phyloP scores from a whole-genome alignment of 2,888 invertebrate species.

The Folsomia candida region DNA sequence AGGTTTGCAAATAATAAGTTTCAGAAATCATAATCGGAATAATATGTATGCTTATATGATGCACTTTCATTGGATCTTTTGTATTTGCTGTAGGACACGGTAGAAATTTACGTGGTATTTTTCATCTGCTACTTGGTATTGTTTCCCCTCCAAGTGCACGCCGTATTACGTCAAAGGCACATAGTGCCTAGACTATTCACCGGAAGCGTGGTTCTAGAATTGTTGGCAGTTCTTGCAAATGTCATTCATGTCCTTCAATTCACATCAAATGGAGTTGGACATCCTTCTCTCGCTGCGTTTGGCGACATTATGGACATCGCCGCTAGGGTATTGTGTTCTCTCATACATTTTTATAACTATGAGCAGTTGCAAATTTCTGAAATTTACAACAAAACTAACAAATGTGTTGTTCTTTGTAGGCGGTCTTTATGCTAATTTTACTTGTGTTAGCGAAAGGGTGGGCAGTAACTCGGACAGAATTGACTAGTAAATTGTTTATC shows the following conservation, averaged over 20 bases:
- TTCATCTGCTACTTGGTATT: constrained; percentile 81
- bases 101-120: constrained; percentile 85
- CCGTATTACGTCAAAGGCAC: constrained; percentile 82
- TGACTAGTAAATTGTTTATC: constrained; percentile 79
- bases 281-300: constrained; percentile 73
- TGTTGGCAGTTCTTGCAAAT: constrained; percentile 80
- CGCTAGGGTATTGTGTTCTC: constrained; percentile 79
- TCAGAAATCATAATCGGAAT: constrained; percentile 3
- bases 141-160: constrained; percentile 86
- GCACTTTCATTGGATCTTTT: neutral
- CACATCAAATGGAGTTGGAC: constrained; percentile 83
- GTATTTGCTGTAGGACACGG: constrained; percentile 66
- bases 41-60: neutral
- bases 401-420: constrained; percentile 60
- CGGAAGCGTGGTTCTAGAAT: constrained; percentile 78
- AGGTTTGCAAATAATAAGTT: constrained; percentile 52
- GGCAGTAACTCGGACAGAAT: constrained; percentile 64
- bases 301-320: constrained; percentile 91
- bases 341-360: constrained; percentile 6
- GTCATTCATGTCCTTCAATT: constrained; percentile 85
- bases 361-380: neutral
- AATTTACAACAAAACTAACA: constrained; percentile 19
- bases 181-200: constrained; percentile 88
- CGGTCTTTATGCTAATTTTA: constrained; percentile 87
- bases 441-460: constrained; percentile 88